Evolutionary conservation across 2,113 vertebrate genomes (phyloP).

Genomic region (Brienomyrus brachyistius): DNA sequence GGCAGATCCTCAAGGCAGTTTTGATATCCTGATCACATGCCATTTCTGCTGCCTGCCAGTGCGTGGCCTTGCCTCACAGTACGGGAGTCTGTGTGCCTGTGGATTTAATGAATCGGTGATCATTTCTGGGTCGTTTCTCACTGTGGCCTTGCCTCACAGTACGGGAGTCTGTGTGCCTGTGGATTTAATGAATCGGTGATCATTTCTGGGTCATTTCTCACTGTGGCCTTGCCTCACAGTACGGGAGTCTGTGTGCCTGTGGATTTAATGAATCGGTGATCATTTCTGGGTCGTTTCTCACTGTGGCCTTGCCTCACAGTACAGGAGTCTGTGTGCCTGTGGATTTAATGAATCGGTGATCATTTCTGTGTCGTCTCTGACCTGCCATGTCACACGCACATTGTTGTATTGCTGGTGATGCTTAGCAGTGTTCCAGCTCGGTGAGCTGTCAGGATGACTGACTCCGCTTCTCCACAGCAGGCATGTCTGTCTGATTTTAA

Average conservation of each 20-base stretch:
- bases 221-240: too few relatives aligned
- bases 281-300: too few relatives aligned
- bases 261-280: too few relatives aligned
- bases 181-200: not conserved
- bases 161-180: not conserved
- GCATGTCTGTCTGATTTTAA: not conserved
- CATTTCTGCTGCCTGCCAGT: not conserved
- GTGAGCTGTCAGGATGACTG: not conserved
- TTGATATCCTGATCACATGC: not conserved
- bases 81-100: not conserved
- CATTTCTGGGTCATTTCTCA: not conserved
- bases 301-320: not conserved
- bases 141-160: not conserved
- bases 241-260: too few relatives aligned
- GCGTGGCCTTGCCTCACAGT: not conserved
- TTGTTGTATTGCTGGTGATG: not conserved
- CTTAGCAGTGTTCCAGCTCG: not conserved
- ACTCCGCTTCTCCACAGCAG: not conserved
- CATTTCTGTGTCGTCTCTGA: not conserved
- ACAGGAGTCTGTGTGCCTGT: not conserved
- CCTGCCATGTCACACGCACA: not conserved
- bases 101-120: not conserved
- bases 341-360: not conserved
- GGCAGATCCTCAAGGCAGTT: not conserved
- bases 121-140: not conserved